Evolutionary conservation across 2,113 vertebrate species (phyloP), one percentile per base, ranked within the genome.

Genomic region (Siniperca chuatsi): DNA sequence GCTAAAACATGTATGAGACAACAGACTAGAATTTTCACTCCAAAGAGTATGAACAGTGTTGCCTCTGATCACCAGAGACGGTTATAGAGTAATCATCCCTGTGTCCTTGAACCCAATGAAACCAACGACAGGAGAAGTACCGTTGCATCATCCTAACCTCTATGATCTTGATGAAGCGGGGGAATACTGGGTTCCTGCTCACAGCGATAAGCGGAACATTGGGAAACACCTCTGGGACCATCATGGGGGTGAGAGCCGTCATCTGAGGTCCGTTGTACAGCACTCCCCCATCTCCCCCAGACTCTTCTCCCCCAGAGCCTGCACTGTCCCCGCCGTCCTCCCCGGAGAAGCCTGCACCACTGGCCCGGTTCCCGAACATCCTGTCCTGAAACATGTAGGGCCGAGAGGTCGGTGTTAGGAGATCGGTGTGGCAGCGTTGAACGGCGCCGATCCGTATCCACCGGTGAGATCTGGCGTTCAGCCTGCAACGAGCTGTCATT

Each of bases 151-250:
- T 0, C 20, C 89, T 95, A 93, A 99, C 98, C 98, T 99, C 98
- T 40, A 99, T 96, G 66, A 99, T 99, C 94, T 99, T 99, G 91
- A 99, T 99, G 94, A 99, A 99, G 2, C 98, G 96, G 6, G 98
- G 98, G 78, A 99, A 99, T 44, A 99, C 98, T 0, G 98, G 98
- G 87, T 99, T 99, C 79, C 98, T 96, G 87, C 94, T 96, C 44
- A 99, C 97, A 0, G 98, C 97, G 78, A 99, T 96, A 44, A 99
- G 96, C 0, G 98, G 98, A 3, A 99, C 96, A 81, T 98, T 96
- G 8, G 98, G 98, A 75, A 99, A 99, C 8, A 97, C 96, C 52
- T 99, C 98, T 0, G 98, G 98, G 1, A 99, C 97, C 65, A 97
- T 93, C 94, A 99, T 96, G 0, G 98, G 96, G 0, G 98, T 97